Conservation (phyloP, 2,888 invertebrate species). For the Timema cristinae region DNA sequence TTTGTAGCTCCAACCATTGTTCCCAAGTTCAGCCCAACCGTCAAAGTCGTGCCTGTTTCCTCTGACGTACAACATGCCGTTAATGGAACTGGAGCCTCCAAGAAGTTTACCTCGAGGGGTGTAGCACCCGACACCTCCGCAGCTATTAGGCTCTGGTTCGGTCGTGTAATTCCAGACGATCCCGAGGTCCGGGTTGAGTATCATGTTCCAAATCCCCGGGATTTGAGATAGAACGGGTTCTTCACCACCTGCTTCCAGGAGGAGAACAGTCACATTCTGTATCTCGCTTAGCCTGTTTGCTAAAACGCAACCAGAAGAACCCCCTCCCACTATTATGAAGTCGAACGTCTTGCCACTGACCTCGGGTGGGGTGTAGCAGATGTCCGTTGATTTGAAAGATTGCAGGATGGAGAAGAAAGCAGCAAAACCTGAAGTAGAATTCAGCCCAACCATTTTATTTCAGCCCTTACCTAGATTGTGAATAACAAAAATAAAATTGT, state of each 20-base stretch:
- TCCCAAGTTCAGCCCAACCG: slow-evolving; percentile 42
- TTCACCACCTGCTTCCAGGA: slow-evolving; percentile 35
- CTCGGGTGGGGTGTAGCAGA: background rate
- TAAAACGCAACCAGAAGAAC: background rate
- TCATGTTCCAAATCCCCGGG: slow-evolving; percentile 29
- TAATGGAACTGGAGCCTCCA: slow-evolving; percentile 49
- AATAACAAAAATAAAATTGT: too few species aligned
- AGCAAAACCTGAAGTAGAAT: too few species aligned
- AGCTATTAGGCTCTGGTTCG: slow-evolving; percentile 25
- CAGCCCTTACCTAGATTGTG: too few species aligned
- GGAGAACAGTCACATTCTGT: slow-evolving; percentile 20
- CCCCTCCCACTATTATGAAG: slow-evolving; percentile 1
- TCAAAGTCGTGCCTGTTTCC: slow-evolving; percentile 43
- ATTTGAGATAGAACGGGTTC: slow-evolving; percentile 30
- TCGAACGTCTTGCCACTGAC: background rate
- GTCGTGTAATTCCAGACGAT: slow-evolving; percentile 38
- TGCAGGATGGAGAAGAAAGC: too few species aligned
- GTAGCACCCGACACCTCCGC: slow-evolving; percentile 21
- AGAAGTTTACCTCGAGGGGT: slow-evolving; percentile 45
- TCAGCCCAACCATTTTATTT: too few species aligned
- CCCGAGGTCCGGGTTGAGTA: slow-evolving; percentile 31
- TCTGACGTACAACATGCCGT: slow-evolving; percentile 46
- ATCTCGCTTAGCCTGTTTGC: slow-evolving; percentile 18
- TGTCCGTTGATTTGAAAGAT: too few species aligned
- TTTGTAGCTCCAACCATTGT: slow-evolving; percentile 30